Conservation (phyloP, 2,888 invertebrate genomes). For the Andrena flavipes region DNA sequence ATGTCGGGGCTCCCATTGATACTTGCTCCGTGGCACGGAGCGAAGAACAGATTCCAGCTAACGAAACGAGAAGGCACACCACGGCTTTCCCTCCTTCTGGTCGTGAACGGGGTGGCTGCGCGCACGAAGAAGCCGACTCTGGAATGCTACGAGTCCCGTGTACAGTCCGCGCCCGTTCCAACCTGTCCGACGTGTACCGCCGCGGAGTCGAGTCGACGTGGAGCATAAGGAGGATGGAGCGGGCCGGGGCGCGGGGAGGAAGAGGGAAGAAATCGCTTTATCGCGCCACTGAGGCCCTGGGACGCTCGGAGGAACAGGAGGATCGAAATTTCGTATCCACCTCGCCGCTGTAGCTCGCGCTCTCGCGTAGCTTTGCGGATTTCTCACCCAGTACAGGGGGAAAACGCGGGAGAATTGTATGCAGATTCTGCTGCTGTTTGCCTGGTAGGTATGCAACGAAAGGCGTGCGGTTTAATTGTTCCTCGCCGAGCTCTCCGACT, state of each 20-base stretch:
- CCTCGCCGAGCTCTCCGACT: background rate
- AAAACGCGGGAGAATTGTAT: background rate
- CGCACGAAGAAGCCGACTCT: conserved; percentile 77
- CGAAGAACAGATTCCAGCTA: conserved; percentile 75
- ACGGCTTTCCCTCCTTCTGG: conserved; percentile 41
- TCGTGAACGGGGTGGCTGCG: conserved; percentile 64
- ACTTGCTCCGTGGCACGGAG: conserved; percentile 68
- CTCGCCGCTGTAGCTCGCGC: background rate
- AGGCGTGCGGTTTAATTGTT: background rate
- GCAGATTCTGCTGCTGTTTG: too few relatives aligned
- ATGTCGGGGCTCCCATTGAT: conserved; percentile 78
- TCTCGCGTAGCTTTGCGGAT: background rate
- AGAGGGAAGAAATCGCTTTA: conserved; percentile 69
- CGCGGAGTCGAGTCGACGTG: conserved; percentile 56
- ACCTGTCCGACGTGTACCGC: conserved; percentile 77
- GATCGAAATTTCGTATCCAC: conserved; percentile 37
- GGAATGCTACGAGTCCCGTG: conserved; percentile 77
- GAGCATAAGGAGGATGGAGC: conserved; percentile 51
- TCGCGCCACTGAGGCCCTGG: conserved; percentile 61
- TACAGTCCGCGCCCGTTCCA: conserved; percentile 71
- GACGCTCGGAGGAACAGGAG: background rate
- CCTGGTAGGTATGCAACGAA: too few relatives aligned
- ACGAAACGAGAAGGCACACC: conserved; percentile 64
- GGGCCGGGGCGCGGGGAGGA: conserved; percentile 33
- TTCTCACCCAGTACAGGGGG: background rate